phyloP scores from a whole-genome alignment of 1,140 invertebrate genomes.

The Bombus affinis region DNA sequence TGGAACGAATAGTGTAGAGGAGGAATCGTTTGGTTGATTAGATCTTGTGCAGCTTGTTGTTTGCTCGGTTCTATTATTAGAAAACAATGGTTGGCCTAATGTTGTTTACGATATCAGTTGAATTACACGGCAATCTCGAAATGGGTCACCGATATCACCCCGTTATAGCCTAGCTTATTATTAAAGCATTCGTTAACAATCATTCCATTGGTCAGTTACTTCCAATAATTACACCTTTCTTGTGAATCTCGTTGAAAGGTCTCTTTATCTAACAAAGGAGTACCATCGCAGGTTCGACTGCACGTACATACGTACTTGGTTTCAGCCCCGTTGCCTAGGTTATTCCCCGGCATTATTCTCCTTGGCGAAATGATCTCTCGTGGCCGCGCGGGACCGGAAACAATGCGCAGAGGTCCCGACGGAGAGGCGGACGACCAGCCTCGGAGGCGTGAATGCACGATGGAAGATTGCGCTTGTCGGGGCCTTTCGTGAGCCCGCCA shows the following conservation, averaged over 20 bases:
- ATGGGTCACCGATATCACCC: not conserved
- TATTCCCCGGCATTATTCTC: not conserved
- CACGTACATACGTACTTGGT: not conserved
- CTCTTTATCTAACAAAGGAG: not conserved
- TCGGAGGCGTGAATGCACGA: slow-evolving; percentile 25
- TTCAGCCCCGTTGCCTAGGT: not conserved
- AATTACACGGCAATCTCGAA: not conserved
- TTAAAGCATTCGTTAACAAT: not conserved
- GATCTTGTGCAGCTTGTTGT: not conserved
- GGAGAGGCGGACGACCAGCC: not conserved
- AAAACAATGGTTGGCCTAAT: not conserved
- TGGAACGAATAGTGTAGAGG: not conserved
- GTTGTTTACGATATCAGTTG: not conserved
- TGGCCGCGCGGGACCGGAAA: slow-evolving; percentile 19
- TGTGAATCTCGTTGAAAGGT: not conserved
- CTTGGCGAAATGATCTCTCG: not conserved
- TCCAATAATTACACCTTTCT: not conserved
- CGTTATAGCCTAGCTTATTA: not conserved
- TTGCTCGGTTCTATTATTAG: not conserved
- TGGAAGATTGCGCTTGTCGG: slow-evolving; percentile 42
- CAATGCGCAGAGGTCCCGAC: slow-evolving; percentile 30
- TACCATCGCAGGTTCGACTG: not conserved
- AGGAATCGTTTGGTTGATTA: not conserved
- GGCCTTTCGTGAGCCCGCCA: slow-evolving; percentile 29
- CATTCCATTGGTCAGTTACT: not conserved